Conservation (phyloP, 37 sponge, comb jelly and placozoan species). For the Halisarca cf. caerulea region DNA sequence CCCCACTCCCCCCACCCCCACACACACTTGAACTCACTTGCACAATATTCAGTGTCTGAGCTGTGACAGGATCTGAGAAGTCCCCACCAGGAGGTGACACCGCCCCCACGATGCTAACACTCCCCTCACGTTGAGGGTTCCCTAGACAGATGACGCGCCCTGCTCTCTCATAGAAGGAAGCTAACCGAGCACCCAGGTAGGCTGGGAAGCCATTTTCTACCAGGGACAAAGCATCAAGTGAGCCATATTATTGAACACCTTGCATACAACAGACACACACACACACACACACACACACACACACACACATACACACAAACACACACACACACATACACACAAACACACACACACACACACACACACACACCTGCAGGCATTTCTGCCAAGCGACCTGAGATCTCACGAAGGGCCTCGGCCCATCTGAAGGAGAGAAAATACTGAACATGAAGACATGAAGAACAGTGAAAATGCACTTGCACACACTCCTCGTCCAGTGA, state of each 20-base stretch:
- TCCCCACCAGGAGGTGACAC: slow-evolving; percentile 99
- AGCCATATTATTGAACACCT: background rate
- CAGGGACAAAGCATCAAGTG: background rate
- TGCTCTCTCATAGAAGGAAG: slow-evolving; percentile 99
- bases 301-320: too few species aligned
- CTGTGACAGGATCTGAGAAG: slow-evolving; percentile 98
- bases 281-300: slow-evolving; percentile 14
- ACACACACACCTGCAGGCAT: slow-evolving; percentile 91
- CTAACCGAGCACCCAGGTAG: slow-evolving; percentile 97
- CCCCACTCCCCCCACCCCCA: too few species aligned
- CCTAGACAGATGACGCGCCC: slow-evolving; percentile 91
- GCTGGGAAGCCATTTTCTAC: slow-evolving; percentile 98
- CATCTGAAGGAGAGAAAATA: slow-evolving; percentile 41
- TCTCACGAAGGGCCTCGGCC: slow-evolving; percentile 99
- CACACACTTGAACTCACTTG: slow-evolving; percentile 57
- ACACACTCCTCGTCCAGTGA: too few species aligned
- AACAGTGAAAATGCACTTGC: too few species aligned
- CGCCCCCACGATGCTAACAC: slow-evolving; percentile 99
- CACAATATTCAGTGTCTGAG: slow-evolving; percentile 97
- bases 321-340: too few species aligned
- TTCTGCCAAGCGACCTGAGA: slow-evolving; percentile 98
- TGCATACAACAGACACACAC: slow-evolving; percentile 1
- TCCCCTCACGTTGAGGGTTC: slow-evolving; percentile 91
- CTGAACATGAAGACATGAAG: background rate
- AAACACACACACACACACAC: too few species aligned